Evolutionary conservation across 2,113 vertebrate genomes (phyloP).

Genomic region (Nothobranchius kuhntae): DNA sequence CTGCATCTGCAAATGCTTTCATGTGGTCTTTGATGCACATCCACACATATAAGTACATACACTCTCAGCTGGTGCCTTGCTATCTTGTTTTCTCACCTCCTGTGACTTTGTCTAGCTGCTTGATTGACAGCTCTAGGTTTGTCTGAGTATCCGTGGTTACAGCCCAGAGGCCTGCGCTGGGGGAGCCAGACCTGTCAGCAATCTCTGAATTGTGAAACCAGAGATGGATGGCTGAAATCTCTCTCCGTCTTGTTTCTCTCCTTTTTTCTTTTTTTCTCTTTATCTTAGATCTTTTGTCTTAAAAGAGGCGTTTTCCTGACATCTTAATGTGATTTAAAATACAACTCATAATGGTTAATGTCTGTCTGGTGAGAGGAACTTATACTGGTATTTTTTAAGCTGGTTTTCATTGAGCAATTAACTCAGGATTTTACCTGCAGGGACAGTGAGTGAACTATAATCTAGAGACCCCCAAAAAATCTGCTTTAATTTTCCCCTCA

Average conservation of each 20-base stretch:
- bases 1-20: slow-evolving; percentile 39
- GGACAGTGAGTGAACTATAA: no score
- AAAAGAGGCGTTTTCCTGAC: slow-evolving; percentile 17
- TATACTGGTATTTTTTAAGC: not conserved
- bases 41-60: slow-evolving; percentile 22
- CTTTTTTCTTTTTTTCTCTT: slow-evolving; percentile 25
- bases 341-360: slow-evolving; percentile 9
- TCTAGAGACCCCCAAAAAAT: no score
- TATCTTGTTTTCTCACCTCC: slow-evolving; percentile 60
- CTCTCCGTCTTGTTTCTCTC: slow-evolving; percentile 45
- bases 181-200: slow-evolving; percentile 71
- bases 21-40: slow-evolving; percentile 21
- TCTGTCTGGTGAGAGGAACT: not conserved
- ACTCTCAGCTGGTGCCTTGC: slow-evolving; percentile 42
- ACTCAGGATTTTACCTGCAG: no score
- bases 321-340: slow-evolving; percentile 4
- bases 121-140: slow-evolving; percentile 74
- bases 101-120: slow-evolving; percentile 55
- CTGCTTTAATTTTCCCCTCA: no score
- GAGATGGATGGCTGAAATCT: slow-evolving; percentile 62
- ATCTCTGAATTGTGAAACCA: slow-evolving; percentile 68
- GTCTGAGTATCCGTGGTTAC: slow-evolving; percentile 74
- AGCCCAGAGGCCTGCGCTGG: slow-evolving; percentile 57
- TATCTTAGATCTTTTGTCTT: slow-evolving; percentile 23
- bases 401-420: no score